phyloP scores from a whole-genome alignment of 1,140 invertebrate genomes.

The Cotesia vestalis region DNA sequence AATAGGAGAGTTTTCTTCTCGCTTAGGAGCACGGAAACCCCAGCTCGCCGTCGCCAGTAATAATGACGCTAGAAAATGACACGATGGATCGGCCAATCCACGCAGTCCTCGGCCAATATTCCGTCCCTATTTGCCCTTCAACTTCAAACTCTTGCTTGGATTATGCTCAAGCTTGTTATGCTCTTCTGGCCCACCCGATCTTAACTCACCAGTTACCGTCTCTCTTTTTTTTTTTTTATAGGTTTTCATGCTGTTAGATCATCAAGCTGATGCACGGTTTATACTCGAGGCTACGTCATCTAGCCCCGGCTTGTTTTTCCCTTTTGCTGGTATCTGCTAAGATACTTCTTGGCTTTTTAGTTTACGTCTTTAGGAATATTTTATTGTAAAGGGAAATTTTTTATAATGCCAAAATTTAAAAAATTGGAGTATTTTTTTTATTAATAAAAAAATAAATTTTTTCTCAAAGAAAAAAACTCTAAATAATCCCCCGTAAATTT shows the following conservation, averaged over 20 bases:
- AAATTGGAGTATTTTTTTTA: no score
- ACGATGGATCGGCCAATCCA: slow-evolving; percentile 28
- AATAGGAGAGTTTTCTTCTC: background rate
- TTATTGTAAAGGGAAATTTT: no score
- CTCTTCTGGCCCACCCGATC: no score
- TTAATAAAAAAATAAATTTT: no score
- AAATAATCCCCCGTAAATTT: no score
- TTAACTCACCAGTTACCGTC: no score
- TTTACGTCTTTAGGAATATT: no score
- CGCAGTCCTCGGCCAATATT: slow-evolving; percentile 17
- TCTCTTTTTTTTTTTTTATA: no score
- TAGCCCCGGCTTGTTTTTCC: background rate
- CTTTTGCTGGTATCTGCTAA: background rate
- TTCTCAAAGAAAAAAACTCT: no score
- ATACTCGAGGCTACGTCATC: background rate
- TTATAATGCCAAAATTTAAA: no score
- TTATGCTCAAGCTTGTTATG: no score
- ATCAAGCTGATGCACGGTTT: slow-evolving; percentile 14
- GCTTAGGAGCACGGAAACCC: background rate
- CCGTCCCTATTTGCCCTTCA: slow-evolving; percentile 29
- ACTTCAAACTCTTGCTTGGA: background rate
- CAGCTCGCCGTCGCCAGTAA: background rate
- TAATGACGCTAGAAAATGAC: slow-evolving; percentile 1
- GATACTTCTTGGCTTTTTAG: background rate
- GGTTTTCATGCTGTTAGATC: no score